Evolutionary conservation across 1,140 invertebrate species (phyloP).

Genomic region (Potamilus streckersoni): DNA sequence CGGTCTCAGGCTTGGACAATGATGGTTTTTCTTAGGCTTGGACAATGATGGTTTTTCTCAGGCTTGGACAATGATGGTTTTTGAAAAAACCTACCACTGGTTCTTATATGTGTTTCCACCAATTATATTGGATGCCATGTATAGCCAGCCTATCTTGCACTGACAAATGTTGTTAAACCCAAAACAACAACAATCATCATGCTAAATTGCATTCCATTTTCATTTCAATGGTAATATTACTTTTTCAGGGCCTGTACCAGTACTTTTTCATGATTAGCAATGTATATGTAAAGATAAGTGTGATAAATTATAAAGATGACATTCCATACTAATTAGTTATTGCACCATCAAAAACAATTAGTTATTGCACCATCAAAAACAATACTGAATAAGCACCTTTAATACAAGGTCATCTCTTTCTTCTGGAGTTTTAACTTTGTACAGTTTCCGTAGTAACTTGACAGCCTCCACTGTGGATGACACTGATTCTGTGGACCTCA

Average conservation of each 20-base stretch:
- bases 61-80: too few species aligned
- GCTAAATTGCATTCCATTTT: too few species aligned
- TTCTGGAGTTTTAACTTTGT: constrained; percentile 33
- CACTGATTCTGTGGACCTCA: constrained; percentile 25
- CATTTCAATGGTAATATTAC: too few species aligned
- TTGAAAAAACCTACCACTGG: too few species aligned
- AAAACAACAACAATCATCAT: too few species aligned
- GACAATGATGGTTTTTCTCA: too few species aligned
- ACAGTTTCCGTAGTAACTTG: constrained; percentile 39
- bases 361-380: background rate
- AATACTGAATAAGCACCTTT: constrained; percentile 22
- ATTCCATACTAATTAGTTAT: background rate
- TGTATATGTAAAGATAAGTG: background rate
- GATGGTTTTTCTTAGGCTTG: too few species aligned
- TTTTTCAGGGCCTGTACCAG: background rate
- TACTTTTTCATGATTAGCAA: background rate
- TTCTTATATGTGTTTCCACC: too few species aligned
- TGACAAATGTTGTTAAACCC: too few species aligned
- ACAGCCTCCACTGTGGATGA: constrained; percentile 42
- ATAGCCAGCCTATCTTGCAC: too few species aligned
- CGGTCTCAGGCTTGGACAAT: too few species aligned
- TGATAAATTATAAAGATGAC: background rate
- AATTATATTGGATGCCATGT: too few species aligned
- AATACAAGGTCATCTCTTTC: constrained; percentile 40
- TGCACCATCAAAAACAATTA: background rate